Evolutionary conservation across 2,888 invertebrate genomes (phyloP), one percentile per base, ranked within the genome.

Genomic region (Caenorhabditis sulstoni): DNA sequence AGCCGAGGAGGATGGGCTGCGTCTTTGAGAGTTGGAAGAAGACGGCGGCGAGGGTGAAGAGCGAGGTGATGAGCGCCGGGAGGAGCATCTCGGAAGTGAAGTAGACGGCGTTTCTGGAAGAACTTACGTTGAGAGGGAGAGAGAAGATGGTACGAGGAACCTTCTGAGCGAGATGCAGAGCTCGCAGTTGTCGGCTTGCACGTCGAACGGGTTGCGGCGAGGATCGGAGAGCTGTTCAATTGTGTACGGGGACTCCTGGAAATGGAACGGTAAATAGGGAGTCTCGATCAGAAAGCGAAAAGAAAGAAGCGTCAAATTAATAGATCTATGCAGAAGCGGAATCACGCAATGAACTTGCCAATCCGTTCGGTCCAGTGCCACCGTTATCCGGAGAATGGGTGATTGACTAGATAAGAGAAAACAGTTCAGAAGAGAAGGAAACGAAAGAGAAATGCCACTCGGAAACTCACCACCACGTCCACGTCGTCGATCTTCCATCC

Each of bases 401-500:
- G 52, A 76, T 76, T 4, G 76, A 68, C 76, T 76, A 64, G 49
- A 61, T 37, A 52, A 55, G 3, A 41, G 37, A 49, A 12, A 23
- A n/a, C n/a, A 45, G 7, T 53, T 39, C n/a, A 23, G 49, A 52
- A 5, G 9, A 52, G n/a, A 55, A 0, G 37, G 47, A 41, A 47
- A 1, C 22, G 22, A 11, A 11, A 22, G 4, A 18, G 23, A 35
- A 39, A 39, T 12, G 18, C 2, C 49, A 44, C n/a, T n/a, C n/a
- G n/a, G n/a, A n/a, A 23, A 68, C 83, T 74, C 44, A 89, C 89
- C 53, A 79, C 86, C 58, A 90, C 79, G 35, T 87, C 86, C 62
- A 89, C 83, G 45, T 87, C 86, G 45, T 85, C 84, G 50, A 90
- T 84, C 49, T 82, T 86, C 90, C 90, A 90, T 75, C 90, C 90